Evolutionary conservation across 2,888 invertebrate species (phyloP).

Genomic region (Eilema caniola): DNA sequence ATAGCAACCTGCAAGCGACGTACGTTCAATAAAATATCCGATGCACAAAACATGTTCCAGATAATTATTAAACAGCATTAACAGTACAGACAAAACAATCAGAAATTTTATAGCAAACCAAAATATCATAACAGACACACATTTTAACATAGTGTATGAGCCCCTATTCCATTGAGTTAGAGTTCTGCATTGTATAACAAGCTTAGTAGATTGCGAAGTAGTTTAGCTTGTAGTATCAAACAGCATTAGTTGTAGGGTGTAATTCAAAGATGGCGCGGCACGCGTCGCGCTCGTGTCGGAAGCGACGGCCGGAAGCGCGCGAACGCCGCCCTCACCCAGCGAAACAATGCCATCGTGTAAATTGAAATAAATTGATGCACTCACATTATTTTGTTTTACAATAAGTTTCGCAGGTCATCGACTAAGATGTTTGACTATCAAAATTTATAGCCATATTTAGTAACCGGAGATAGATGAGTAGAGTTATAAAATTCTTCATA

Average conservation of each 20-base stretch:
- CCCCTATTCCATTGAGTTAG: constrained; percentile 24
- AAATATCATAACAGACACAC: constrained; percentile 24
- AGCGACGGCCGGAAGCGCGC: constrained; percentile 78
- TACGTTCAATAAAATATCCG: constrained; percentile 68
- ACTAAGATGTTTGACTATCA: constrained; percentile 54
- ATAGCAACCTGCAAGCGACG: constrained; percentile 67
- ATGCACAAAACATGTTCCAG: constrained; percentile 73
- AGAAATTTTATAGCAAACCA: constrained; percentile 30
- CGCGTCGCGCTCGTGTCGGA: constrained; percentile 82
- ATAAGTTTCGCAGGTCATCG: constrained; percentile 66
- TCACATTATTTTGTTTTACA: constrained; percentile 70
- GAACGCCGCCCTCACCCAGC: constrained; percentile 74
- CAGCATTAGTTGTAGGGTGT: constrained; percentile 77
- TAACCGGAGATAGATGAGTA: constrained; percentile 15
- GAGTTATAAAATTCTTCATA: background rate
- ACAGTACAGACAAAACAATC: constrained; percentile 80
- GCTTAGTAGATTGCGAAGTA: constrained; percentile 47
- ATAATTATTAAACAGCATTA: constrained; percentile 85
- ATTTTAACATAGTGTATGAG: constrained; percentile 32
- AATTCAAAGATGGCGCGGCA: constrained; percentile 83
- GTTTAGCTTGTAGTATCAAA: constrained; percentile 71
- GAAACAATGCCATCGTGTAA: constrained; percentile 83
- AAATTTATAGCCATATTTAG: background rate
- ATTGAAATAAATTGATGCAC: constrained; percentile 86
- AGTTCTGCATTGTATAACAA: constrained; percentile 38